phyloP scores from a whole-genome alignment of 2,113 vertebrate genomes.

The Chaetodon trifascialis region DNA sequence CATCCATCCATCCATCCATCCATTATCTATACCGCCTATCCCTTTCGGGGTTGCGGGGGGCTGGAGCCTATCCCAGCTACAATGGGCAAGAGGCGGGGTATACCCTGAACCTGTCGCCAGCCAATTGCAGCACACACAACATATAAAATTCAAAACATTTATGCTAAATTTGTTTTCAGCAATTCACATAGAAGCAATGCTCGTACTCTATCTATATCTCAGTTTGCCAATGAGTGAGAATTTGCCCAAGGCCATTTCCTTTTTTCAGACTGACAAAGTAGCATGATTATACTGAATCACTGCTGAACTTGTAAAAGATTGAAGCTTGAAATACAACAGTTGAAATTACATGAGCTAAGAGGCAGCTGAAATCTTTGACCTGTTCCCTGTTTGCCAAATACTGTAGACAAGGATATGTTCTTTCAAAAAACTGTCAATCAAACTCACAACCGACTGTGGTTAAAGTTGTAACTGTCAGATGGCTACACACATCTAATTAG shows the following conservation, averaged over 20 bases:
- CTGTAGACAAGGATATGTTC: not conserved
- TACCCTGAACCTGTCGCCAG: too few species aligned
- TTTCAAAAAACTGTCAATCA: not conserved
- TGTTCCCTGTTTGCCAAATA: constrained; percentile 14
- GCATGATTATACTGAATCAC: constrained; percentile 19
- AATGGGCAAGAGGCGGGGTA: too few species aligned
- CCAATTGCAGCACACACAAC: too few species aligned
- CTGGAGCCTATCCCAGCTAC: too few species aligned
- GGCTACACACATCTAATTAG: constrained; percentile 5
- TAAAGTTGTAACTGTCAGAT: not conserved
- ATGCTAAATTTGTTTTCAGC: not conserved
- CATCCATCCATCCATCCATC: too few species aligned
- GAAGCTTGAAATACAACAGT: constrained; percentile 8
- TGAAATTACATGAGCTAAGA: not conserved
- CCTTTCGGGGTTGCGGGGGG: too few species aligned
- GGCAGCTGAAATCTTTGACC: constrained; percentile 1
- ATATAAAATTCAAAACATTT: not conserved
- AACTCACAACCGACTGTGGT: constrained; percentile 8
- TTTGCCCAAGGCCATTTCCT: not conserved
- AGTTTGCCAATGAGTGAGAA: too few species aligned
- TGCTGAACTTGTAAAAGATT: constrained; percentile 12
- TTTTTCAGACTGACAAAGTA: constrained; percentile 27
- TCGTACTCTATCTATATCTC: too few species aligned
- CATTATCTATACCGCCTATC: too few species aligned
- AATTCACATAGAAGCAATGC: not conserved